These are phyloP conservation scores for Margarornis squamiger DNA, from an alignment of 2,797 vertebrate genomes.

Conservation along the genomic window DNA sequence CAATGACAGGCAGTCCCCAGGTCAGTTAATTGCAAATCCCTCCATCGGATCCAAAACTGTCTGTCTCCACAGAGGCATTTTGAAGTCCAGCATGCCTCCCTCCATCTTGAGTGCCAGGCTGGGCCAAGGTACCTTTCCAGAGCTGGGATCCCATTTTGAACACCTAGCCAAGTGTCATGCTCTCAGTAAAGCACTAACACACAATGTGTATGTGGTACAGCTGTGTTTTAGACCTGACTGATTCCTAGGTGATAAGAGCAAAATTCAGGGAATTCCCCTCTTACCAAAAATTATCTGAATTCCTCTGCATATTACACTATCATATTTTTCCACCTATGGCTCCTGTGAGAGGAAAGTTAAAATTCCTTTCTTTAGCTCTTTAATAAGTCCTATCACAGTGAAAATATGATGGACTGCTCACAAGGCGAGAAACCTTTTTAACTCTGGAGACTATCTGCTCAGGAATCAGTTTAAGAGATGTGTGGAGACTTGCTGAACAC, in stretches of 20 bases:
- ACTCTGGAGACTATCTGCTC: background rate
- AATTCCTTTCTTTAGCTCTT: background rate
- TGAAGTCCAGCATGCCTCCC: background rate
- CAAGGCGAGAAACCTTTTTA: background rate
- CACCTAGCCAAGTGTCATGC: fast-evolving
- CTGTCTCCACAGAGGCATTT: background rate
- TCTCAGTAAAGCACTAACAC: background rate
- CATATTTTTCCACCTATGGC: background rate
- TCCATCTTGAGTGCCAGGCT: background rate
- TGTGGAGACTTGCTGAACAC: background rate
- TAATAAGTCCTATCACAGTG: background rate
- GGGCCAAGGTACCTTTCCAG: background rate
- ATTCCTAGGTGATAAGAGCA: background rate
- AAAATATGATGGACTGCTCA: background rate
- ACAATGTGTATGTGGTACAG: background rate
- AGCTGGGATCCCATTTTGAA: background rate
- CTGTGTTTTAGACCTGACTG: background rate
- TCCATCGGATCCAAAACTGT: fast-evolving
- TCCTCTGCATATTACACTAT: background rate
- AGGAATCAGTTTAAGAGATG: background rate
- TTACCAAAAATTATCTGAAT: background rate
- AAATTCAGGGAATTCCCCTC: background rate
- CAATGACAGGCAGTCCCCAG: background rate
- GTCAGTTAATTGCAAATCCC: background rate
- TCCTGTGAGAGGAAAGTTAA: background rate